Conservation (phyloP, 2,888 invertebrate genomes). For the Drosophila sordidula region DNA sequence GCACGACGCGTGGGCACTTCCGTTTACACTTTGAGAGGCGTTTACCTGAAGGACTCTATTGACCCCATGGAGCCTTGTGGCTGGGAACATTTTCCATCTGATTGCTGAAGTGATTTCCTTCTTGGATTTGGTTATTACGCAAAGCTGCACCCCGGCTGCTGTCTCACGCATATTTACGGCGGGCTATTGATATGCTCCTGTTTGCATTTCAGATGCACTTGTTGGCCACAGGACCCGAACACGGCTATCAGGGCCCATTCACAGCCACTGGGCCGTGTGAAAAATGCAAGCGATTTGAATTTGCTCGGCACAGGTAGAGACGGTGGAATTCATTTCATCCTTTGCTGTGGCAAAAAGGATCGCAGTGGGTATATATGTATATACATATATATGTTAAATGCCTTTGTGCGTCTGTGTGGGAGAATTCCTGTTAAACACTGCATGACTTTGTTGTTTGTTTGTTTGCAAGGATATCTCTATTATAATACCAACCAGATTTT, state of each 20-base stretch:
- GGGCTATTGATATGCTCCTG: slow-evolving; percentile 40
- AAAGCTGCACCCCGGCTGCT: slow-evolving; percentile 58
- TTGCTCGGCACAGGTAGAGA: slow-evolving; percentile 66
- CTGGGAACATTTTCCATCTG: slow-evolving; percentile 19
- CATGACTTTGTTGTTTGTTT: slow-evolving; percentile 77
- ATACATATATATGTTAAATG: slow-evolving; percentile 49
- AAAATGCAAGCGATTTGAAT: slow-evolving; percentile 76
- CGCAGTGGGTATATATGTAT: slow-evolving; percentile 44
- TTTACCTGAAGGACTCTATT: slow-evolving; percentile 40
- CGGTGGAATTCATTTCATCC: slow-evolving; percentile 54
- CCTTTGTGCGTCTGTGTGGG: slow-evolving; percentile 53
- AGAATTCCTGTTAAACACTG: slow-evolving; percentile 73
- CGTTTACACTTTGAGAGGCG: slow-evolving; percentile 45
- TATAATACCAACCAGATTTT: slow-evolving; percentile 42
- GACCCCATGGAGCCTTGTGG: slow-evolving; percentile 28
- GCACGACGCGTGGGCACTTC: slow-evolving; percentile 65
- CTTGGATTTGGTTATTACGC: slow-evolving; percentile 41
- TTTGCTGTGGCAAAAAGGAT: slow-evolving; percentile 68
- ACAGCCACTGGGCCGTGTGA: slow-evolving; percentile 61
- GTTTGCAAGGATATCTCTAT: slow-evolving; percentile 63
- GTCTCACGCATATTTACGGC: slow-evolving; percentile 69
- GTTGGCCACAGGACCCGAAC: slow-evolving; percentile 54
- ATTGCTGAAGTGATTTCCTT: slow-evolving; percentile 35
- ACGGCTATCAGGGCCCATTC: slow-evolving; percentile 56
- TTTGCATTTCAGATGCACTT: slow-evolving; percentile 62